Evolutionary conservation across 2,113 vertebrate species (phyloP).

Genomic region (Anolis carolinensis): DNA sequence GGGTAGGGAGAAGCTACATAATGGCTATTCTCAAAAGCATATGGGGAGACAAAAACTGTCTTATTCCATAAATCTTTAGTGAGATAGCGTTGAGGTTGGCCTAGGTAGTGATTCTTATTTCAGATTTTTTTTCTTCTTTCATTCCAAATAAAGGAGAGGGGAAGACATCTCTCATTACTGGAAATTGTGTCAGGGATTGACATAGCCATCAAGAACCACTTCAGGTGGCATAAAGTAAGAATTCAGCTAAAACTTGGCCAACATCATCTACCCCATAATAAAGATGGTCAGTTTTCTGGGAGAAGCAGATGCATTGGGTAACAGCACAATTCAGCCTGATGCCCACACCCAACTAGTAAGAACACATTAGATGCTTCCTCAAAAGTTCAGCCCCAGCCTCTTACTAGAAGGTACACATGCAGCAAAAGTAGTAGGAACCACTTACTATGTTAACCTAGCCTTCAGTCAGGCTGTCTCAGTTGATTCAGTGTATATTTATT

Average conservation of each 20-base stretch:
- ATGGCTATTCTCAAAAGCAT: background rate
- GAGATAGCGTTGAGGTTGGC: background rate
- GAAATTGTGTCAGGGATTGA: background rate
- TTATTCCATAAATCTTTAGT: no score
- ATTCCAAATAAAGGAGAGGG: background rate
- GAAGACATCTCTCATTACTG: background rate
- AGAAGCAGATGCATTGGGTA: background rate
- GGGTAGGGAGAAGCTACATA: background rate
- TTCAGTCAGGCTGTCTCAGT: no score
- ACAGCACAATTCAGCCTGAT: no score
- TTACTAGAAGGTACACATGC: background rate
- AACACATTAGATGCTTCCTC: background rate
- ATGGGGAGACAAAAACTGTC: background rate
- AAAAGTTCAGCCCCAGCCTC: background rate
- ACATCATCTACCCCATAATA: background rate
- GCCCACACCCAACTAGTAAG: no score
- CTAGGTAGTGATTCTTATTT: background rate
- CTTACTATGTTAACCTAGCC: background rate
- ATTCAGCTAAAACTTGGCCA: background rate
- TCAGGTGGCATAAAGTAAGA: background rate
- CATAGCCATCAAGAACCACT: background rate
- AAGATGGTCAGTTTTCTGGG: background rate
- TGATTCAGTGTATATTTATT: no score
- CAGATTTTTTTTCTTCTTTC: background rate
- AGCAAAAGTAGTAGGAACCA: background rate